Evolutionary conservation across 2,888 invertebrate genomes (phyloP).

Genomic region (Euproctis similis): DNA sequence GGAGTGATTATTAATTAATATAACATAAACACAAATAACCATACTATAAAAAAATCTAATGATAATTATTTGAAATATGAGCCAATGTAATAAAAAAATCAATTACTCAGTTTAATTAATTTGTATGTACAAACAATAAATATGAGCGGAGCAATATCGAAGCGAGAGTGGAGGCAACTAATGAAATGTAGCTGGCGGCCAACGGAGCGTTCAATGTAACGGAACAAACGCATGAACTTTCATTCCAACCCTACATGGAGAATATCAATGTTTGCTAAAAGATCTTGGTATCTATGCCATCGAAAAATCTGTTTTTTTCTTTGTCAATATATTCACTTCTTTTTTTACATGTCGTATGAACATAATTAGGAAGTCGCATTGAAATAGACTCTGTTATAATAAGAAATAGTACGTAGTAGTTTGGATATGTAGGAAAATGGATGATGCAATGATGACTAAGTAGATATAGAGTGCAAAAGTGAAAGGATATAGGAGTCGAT

Average conservation of each 20-base stretch:
- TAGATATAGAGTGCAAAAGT: too few species aligned
- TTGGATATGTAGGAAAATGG: too few species aligned
- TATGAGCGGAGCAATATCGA: slow-evolving; percentile 48
- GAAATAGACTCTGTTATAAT: too few species aligned
- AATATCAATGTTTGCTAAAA: slow-evolving; percentile 41
- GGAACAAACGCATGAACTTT: slow-evolving; percentile 55
- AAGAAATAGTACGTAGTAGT: too few species aligned
- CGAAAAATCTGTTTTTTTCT: slow-evolving; percentile 28
- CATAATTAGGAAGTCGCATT: slow-evolving; percentile 12
- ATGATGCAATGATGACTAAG: too few species aligned
- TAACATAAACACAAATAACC: too few species aligned
- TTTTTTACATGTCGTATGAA: slow-evolving; percentile 19
- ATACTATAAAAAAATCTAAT: too few species aligned
- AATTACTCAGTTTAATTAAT: slow-evolving; percentile 61
- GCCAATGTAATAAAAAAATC: too few species aligned
- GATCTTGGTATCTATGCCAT: slow-evolving; percentile 30
- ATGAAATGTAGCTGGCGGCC: slow-evolving; percentile 63
- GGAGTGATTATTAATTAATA: too few species aligned
- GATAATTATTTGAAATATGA: too few species aligned
- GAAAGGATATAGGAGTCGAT: too few species aligned
- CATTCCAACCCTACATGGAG: slow-evolving; percentile 33
- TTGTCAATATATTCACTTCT: slow-evolving; percentile 25
- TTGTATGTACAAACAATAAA: slow-evolving; percentile 51
- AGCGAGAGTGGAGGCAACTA: slow-evolving; percentile 47
- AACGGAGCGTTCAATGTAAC: slow-evolving; percentile 57